Evolutionary conservation across 2,888 invertebrate species (phyloP), one percentile per base, ranked within the genome.

Genomic region (Strigamia transsilvanica): DNA sequence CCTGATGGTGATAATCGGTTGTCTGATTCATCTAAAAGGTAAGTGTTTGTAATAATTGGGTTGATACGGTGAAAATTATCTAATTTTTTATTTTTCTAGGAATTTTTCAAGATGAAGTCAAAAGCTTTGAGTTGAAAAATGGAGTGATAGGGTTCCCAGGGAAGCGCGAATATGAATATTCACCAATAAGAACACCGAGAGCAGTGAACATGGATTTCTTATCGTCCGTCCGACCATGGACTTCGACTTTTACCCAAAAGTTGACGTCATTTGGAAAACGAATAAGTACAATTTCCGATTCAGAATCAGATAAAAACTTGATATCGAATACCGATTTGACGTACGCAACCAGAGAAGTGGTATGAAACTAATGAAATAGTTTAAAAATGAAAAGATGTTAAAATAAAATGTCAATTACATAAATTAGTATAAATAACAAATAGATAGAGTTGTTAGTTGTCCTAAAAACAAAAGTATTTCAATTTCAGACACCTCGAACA

Each of bases 171-270:
- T 56, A 56, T 18, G 56, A 18, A 56, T 18, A 56, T 56, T 18
- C n/a, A 18, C 56, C 56, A 18, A n/a, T 56, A n/a, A 2, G 18
- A 56, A 56, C 56, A 18, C n/a, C 56, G 18, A 18, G 56, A 56
- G n/a, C 56, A 56, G 56, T 56, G 56, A 56, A 56, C 56, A 18
- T 56, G 56, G 18, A n/a, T 56, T n/a, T 56, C 56, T 56, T 56
- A 56, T 56, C 56, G 56, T 56, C 56, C 56, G 18, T 56, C 56
- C 56, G 56, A 56, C 56, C 56, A 18, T 18, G 56, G 56, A 56
- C 56, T 56, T 56, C 18, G 56, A 56, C 56, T 56, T 56, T 56
- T 18, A 56, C 9, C 21, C 56, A 56, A 56, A 56, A 56, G 5
- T 56, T 56, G 56, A 56, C 56, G 56, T 56, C 56, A 56, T 56